Percentiles rank a stretch among this genome's conserved stretches.
phyloP scores from a whole-genome alignment of 1,140 invertebrate species.

The Metopolophium dirhodum region DNA sequence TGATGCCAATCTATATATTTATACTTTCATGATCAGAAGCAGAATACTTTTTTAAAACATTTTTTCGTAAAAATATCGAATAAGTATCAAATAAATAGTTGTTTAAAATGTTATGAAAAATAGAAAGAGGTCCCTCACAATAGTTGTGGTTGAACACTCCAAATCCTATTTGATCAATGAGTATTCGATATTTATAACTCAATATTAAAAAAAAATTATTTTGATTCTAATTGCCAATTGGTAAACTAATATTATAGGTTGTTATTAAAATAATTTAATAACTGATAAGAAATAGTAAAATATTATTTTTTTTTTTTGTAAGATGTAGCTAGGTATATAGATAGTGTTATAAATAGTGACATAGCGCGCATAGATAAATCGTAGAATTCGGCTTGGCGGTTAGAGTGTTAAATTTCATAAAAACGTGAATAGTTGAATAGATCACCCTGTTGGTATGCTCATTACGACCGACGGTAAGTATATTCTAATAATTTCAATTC shows the following conservation, averaged over 20 bases:
- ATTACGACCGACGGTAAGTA: neutral
- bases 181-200: no score
- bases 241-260: neutral
- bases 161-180: neutral
- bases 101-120: neutral
- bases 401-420: neutral
- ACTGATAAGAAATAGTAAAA: no score
- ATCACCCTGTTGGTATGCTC: neutral
- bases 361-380: no score
- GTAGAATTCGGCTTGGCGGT: no score
- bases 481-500: neutral
- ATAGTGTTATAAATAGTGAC: no score
- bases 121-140: neutral
- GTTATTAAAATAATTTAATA: no score
- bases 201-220: neutral
- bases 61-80: neutral
- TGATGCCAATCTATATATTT: neutral
- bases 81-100: no score
- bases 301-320: no score
- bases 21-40: neutral
- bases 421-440: neutral
- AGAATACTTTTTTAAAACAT: neutral
- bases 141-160: neutral
- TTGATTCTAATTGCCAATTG: neutral
- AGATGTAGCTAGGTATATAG: no score